Evolutionary conservation across 2,888 invertebrate species (phyloP).

Genomic region (Polyommatus icarus): DNA sequence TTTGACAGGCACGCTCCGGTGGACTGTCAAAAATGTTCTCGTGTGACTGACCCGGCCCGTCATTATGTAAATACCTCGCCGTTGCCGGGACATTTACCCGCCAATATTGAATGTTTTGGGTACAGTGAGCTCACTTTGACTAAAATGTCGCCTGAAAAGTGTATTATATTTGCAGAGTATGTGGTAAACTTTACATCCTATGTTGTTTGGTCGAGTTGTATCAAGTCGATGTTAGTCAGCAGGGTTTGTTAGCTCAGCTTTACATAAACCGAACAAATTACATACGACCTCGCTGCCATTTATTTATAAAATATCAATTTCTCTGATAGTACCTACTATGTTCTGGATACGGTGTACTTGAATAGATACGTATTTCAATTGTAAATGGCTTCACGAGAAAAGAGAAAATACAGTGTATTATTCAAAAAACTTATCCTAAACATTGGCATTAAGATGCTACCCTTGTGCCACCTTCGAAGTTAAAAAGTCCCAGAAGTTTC

Average conservation of each 20-base stretch:
- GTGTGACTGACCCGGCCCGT: neutral
- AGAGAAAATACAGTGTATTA: neutral
- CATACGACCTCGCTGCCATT: too few relatives aligned
- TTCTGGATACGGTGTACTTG: too few relatives aligned
- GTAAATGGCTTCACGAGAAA: neutral
- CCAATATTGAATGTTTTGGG: constrained; percentile 16
- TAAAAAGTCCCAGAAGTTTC: constrained; percentile 13
- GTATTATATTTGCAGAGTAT: too few relatives aligned
- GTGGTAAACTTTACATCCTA: too few relatives aligned
- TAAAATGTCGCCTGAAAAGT: neutral
- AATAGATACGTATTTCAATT: too few relatives aligned
- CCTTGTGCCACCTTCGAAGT: neutral
- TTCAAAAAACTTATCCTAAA: neutral
- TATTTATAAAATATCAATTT: too few relatives aligned
- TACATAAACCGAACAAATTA: too few relatives aligned
- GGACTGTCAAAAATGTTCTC: constrained; percentile 16
- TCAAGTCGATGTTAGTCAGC: too few relatives aligned
- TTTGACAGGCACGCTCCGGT: constrained; percentile 9
- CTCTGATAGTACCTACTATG: too few relatives aligned
- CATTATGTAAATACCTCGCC: constrained; percentile 12
- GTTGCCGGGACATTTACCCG: neutral
- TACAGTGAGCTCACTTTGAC: constrained; percentile 1
- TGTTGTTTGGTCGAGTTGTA: too few relatives aligned
- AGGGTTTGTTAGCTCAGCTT: too few relatives aligned
- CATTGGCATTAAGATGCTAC: neutral